Conservation (phyloP, 2,888 invertebrate genomes). For the Germaria angustata region DNA sequence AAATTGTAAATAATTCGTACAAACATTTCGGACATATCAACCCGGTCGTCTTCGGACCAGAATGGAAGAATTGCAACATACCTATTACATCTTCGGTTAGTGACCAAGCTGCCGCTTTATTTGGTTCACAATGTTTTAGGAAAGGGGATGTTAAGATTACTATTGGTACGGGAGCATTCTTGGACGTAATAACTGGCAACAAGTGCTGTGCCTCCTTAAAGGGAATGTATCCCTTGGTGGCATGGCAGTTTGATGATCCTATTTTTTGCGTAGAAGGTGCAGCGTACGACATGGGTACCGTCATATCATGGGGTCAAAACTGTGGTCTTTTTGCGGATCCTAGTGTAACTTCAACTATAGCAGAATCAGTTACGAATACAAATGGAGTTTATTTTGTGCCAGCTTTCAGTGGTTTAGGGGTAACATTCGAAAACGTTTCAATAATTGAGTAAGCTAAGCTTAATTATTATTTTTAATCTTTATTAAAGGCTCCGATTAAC, state of each 20-base stretch:
- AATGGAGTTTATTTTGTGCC: conserved; percentile 93
- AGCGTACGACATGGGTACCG: conserved; percentile 92
- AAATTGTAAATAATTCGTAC: conserved; percentile 88
- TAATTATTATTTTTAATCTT: background rate
- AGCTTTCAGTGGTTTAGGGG: conserved; percentile 93
- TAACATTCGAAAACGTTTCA: conserved; percentile 80
- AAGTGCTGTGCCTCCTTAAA: conserved; percentile 89
- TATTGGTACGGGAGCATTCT: conserved; percentile 94
- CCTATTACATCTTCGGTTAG: conserved; percentile 83
- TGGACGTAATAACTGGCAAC: conserved; percentile 90
- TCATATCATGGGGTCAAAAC: conserved; percentile 91
- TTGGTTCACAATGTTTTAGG: conserved; percentile 91
- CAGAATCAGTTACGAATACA: conserved; percentile 84
- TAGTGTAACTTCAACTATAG: conserved; percentile 85
- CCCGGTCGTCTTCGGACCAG: conserved; percentile 85
- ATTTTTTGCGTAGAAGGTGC: conserved; percentile 92
- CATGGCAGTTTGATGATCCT: conserved; percentile 84
- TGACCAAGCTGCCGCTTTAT: conserved; percentile 93
- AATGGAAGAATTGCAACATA: conserved; percentile 81
- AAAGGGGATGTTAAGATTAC: conserved; percentile 91
- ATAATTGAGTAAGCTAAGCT: background rate
- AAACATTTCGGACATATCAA: conserved; percentile 85
- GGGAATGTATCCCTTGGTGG: conserved; percentile 95
- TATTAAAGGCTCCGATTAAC: conserved; percentile 90
- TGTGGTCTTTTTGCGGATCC: conserved; percentile 85